Conservation (phyloP, 2,888 invertebrate species). For the Nemotelus nigrinus region DNA sequence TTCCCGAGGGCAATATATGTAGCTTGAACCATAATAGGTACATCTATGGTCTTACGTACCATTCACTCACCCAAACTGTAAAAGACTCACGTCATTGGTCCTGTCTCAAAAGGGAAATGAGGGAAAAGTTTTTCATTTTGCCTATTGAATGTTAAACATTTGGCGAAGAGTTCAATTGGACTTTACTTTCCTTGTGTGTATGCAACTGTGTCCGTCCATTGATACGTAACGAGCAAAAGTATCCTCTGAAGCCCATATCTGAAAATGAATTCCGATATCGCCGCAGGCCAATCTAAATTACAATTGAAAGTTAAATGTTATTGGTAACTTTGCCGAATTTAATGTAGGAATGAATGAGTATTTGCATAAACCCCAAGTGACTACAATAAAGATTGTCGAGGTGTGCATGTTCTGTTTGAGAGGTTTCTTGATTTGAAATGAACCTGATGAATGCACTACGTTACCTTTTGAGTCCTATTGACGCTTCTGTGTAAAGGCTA, state of each 20-base stretch:
- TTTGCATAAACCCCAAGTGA: constrained; percentile 47
- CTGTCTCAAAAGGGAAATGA: constrained; percentile 47
- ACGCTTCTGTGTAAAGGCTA: no score
- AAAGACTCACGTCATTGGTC: background rate
- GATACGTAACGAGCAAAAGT: constrained; percentile 35
- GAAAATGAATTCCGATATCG: constrained; percentile 54
- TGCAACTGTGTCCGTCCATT: constrained; percentile 34
- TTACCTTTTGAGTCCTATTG: no score
- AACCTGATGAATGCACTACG: no score
- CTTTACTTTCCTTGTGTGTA: constrained; percentile 42
- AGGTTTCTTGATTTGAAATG: background rate
- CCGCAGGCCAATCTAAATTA: constrained; percentile 54
- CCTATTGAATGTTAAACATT: constrained; percentile 49
- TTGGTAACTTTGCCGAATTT: constrained; percentile 52
- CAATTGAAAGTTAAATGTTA: constrained; percentile 57
- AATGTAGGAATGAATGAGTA: constrained; percentile 46
- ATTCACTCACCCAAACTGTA: constrained; percentile 19
- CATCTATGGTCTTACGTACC: background rate
- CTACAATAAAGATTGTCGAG: constrained; percentile 20
- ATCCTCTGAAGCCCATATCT: constrained; percentile 42
- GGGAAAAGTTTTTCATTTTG: constrained; percentile 50
- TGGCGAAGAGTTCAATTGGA: constrained; percentile 50
- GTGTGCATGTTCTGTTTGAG: background rate
- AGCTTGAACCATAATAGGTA: constrained; percentile 14
- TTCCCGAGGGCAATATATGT: constrained; percentile 15